phyloP scores from a whole-genome alignment of 2,113 vertebrate species.

The Actenoides lindsayi region DNA sequence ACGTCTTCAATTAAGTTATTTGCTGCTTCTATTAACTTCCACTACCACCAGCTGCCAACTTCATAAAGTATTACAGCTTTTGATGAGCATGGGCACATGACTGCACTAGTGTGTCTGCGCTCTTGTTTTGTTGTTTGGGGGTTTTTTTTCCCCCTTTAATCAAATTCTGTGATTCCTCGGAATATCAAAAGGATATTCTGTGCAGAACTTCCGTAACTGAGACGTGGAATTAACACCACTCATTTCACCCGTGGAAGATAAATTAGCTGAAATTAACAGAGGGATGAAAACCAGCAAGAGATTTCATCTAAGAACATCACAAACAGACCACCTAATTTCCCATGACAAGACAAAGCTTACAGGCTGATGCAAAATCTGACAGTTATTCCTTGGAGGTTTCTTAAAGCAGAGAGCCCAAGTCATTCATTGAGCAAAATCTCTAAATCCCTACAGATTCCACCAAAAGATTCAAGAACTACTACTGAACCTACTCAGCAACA shows the following conservation, averaged over 20 bases:
- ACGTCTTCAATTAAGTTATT: conserved; percentile 67
- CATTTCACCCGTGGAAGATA: neutral
- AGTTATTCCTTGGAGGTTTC: conserved; percentile 2
- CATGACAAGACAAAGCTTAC: neutral
- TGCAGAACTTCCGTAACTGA: neutral
- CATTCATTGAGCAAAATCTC: neutral
- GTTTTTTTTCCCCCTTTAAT: neutral
- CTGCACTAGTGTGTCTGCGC: neutral
- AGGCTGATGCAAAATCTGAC: neutral
- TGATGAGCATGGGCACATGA: neutral
- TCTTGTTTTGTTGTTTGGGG: neutral
- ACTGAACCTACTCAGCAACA: neutral
- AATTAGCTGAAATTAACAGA: neutral
- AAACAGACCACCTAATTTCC: neutral
- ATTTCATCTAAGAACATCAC: neutral
- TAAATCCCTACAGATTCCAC: neutral
- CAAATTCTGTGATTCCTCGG: neutral
- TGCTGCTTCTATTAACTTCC: conserved; percentile 60
- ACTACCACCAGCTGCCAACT: conserved; percentile 53
- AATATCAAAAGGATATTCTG: neutral
- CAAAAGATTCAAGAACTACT: neutral
- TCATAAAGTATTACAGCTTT: neutral
- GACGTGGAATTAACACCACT: rapidly evolving
- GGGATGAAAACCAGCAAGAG: neutral
- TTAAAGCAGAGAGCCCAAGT: neutral